Evolutionary conservation across 2,888 invertebrate species (phyloP).

Genomic region (Meliscaeva auricollis): DNA sequence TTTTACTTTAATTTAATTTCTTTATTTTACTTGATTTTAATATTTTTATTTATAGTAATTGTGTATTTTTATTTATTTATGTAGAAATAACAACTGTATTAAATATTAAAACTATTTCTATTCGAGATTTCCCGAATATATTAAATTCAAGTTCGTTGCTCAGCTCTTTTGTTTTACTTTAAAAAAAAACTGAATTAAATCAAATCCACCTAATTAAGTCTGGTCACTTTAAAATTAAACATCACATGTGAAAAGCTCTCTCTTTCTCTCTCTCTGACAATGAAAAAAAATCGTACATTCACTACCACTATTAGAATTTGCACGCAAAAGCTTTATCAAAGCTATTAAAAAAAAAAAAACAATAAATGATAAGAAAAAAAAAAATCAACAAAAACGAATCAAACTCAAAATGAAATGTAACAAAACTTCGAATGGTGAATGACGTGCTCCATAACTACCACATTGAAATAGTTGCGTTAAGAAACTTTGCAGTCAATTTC

Average conservation of each 20-base stretch:
- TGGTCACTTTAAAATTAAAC: conserved; percentile 46
- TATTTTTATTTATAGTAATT: not conserved
- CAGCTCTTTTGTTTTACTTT: conserved; percentile 22
- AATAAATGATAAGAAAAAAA: conserved; percentile 4
- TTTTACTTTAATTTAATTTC: no score
- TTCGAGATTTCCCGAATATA: not conserved
- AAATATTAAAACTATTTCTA: no score
- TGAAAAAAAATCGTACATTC: not conserved
- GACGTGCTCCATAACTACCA: conserved; percentile 35
- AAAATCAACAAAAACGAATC: conserved; percentile 33
- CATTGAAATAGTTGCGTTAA: conserved; percentile 20
- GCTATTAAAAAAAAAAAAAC: not conserved
- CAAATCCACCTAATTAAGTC: not conserved
- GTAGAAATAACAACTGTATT: no score
- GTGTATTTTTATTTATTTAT: not conserved
- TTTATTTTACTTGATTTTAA: not conserved
- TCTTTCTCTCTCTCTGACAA: not conserved
- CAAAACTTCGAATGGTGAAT: conserved; percentile 55
- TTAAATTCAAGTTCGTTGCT: not conserved
- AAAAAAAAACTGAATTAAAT: not conserved
- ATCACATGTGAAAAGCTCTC: conserved; percentile 35
- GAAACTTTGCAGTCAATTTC: conserved; percentile 44
- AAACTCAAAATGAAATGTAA: conserved; percentile 49
- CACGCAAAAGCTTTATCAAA: conserved; percentile 43
- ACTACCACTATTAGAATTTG: conserved; percentile 10